Conservation (phyloP, 1,140 invertebrate genomes). For the Pogonognathellus flavescens region DNA sequence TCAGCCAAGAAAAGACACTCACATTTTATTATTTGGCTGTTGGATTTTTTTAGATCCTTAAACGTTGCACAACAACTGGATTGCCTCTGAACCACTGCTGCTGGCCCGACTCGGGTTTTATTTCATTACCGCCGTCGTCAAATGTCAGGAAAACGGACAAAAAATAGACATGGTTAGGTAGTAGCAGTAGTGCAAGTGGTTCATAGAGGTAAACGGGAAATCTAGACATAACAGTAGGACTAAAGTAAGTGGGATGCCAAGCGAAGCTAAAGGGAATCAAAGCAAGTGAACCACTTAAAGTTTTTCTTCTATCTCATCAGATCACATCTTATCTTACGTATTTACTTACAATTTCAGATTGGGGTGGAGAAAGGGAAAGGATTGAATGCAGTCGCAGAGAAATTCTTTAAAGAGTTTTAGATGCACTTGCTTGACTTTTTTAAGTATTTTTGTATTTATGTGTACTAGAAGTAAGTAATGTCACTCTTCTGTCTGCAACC, state of each 20-base stretch:
- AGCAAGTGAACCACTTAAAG: constrained; percentile 43
- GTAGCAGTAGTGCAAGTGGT: no score
- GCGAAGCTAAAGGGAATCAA: not conserved
- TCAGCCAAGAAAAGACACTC: not conserved
- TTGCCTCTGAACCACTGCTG: no score
- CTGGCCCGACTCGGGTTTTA: not conserved
- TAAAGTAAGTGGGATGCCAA: constrained; percentile 3
- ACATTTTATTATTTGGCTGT: constrained; percentile 11
- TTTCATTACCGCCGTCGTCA: not conserved
- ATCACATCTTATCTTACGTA: constrained; percentile 48
- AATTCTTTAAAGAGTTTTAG: constrained; percentile 19
- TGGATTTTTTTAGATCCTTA: not conserved
- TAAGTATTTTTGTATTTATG: constrained; percentile 7
- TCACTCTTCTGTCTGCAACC: no score
- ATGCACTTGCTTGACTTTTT: constrained; percentile 11
- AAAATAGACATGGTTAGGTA: not conserved
- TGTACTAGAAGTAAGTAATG: constrained; percentile 1
- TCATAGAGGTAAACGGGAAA: constrained; percentile 7
- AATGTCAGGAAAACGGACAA: not conserved
- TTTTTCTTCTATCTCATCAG: constrained; percentile 53
- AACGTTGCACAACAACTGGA: no score
- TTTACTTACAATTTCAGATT: constrained; percentile 52
- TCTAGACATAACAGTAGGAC: not conserved
- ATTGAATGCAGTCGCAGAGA: not conserved
- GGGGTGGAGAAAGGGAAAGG: constrained; percentile 42